Base-by-base conservation (phyloP, 1,140 invertebrate genomes). In the Amphibalanus amphitrite region DNA sequence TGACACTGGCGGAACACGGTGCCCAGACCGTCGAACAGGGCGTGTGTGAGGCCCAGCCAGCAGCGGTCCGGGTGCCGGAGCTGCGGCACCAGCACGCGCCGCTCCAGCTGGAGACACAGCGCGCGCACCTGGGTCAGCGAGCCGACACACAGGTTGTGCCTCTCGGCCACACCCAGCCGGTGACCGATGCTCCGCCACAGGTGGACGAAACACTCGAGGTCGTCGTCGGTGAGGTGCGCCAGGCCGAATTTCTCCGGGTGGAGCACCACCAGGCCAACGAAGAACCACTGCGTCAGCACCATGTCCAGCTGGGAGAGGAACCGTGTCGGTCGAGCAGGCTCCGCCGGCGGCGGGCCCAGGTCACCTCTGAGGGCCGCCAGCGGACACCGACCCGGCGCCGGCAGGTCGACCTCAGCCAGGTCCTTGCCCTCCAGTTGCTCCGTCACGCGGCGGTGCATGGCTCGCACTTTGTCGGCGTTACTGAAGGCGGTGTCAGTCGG, bases 141-240 rank as follows among this genome's bases (percentile, higher is more conserved):
- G 0, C 82, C 83, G 0, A 77, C 76, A 74, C 85, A 86, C 30
- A 87, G 81, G 74, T 87, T 88, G 73, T 81, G 85, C 85, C 84
- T 86, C 75, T 95, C 91, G 73, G 91, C 85, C 25, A 93, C 86
- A 1, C 92, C 92, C 68, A 95, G 82, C 76, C 90, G 79, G 75
- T 87, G 84, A 0, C 91, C 91, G 38, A 94, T 86, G 0, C 90
- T 87, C 67, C 86, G 83, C 92, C 92, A 95, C 75, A 93, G 86
- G 78, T 95, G 91, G 1, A 90, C 79, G 69, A 90, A 87, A n/a
- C 86, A 87, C 69, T 90, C 86, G n/a, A 88, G 76, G 70, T 89
- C 88, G 29, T 86, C 82, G 17, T 82, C 75, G 28, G 81, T 82
- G 4, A 78, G 77, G 23, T 82, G 68, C 3, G 77, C 74, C 3